Conservation (phyloP, 2,888 invertebrate species). For the Orthosia incerta region DNA sequence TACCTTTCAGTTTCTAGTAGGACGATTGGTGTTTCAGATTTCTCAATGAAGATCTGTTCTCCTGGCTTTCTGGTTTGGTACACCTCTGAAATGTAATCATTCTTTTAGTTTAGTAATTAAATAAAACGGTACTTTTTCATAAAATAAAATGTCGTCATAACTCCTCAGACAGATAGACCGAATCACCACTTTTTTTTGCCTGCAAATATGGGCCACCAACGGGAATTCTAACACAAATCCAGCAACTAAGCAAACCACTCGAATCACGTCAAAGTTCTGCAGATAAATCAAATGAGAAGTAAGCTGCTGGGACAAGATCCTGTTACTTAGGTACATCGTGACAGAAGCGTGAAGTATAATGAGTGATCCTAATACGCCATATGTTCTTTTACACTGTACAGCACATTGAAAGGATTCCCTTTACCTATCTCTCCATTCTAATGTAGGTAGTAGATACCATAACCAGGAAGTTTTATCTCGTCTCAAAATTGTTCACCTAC, state of each 20-base stretch:
- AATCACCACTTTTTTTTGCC: neutral
- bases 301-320: neutral
- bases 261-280: neutral
- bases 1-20: conserved; percentile 85
- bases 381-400: neutral
- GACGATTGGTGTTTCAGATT: conserved; percentile 78
- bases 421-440: neutral
- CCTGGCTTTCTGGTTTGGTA: conserved; percentile 78
- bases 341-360: too few relatives aligned
- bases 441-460: neutral
- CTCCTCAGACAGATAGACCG: neutral
- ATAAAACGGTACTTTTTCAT: neutral
- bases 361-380: neutral
- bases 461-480: neutral
- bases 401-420: neutral
- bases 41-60: conserved; percentile 77
- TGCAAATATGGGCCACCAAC: neutral
- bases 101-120: neutral
- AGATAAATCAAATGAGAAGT: neutral
- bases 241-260: neutral
- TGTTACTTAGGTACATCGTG: neutral
- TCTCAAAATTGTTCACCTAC: neutral
- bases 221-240: neutral
- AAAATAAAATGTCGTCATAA: neutral
- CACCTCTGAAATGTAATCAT: conserved; percentile 75